Base-by-base conservation (phyloP, 2,888 invertebrate species). In the Amiota minor region DNA sequence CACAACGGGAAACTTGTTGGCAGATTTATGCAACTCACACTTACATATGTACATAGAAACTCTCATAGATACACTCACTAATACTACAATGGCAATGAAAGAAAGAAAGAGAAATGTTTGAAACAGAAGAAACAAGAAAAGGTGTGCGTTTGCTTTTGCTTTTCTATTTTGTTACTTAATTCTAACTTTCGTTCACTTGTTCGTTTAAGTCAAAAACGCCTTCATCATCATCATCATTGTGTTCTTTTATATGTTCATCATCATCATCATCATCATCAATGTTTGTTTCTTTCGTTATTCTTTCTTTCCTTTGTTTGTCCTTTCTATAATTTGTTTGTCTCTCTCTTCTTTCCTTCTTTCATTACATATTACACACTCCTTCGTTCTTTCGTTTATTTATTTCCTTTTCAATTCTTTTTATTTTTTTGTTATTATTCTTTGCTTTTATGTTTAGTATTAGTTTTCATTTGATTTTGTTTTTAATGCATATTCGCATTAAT, bases 1-100 rank as follows among this genome's bases (percentile, higher is more conserved):
- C 83, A 83, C 83, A 83, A 83, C 85, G 86, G 86, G 84, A 85
- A 85, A 83, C 83, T 83, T 83, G 83, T 83, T 83, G 83, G 86
- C 78, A 81, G 83, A 85, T 81, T 85, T 84, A 80, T 85, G 82
- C 84, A 83, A 79, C 35, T 35, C 2, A 35, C 77, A 75, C 77
- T 75, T 75, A 73, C 76, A 77, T 70, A 77, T 71, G 61, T 49
- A 72, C 46, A 61, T 68, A 50, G 70, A 71, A 14, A 62, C 47
- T 23, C n/a, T 35, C 49, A 67, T 62, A 56, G 16, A 20, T 23
- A 20, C 49, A 47, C 47, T 50, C 53, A 18, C 20, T 69, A 53
- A 18, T 73, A n/a, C 35, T n/a, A 64, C 70, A 74, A 20, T 18
- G 18, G 71, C 65, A 71, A 14, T 20, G 8, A 49, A 35, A 64